Evolutionary conservation across 2,888 invertebrate species (phyloP), one percentile per base, ranked within the genome.

Genomic region (Rutpela maculata): DNA sequence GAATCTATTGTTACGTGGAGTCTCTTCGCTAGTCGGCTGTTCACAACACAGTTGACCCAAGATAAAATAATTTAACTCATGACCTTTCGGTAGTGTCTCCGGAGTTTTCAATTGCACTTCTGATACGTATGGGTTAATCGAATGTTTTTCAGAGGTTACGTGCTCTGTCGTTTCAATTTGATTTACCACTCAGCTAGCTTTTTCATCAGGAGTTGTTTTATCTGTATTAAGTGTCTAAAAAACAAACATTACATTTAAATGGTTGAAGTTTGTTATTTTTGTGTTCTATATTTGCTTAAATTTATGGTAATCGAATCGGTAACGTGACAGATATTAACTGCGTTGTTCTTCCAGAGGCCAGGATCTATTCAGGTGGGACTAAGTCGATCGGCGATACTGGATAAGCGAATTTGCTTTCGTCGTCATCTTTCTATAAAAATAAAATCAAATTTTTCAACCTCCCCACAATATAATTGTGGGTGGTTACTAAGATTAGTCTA

Each of bases 31-130:
- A 59, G 59, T 22, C 0, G 22, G 5, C 22, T 59, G 11, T 15
- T 7, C 19, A 19, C 50, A n/a, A n/a, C 50, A 22, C 59, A 59
- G 22, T 22, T 19, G 59, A 59, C 19, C 12, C 3, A 31, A 31
- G 35, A 31, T 62, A 31, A 62, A 62, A 62, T 35, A 31, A 62
- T 62, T 62, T 62, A 62, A 31, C n/a, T 59, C 31, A 35, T 62
- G 62, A 62, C 35, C 35, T 62, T 31, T 62, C 62, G n/a, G 31
- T 59, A 22, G 22, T 19, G 31, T 31, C 31, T 31, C 35, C 62
- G 17, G 31, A 62, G 31, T 31, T 62, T 62, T 62, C 62, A 62
- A 62, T 62, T 62, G 62, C 5, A 17, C 35, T 35, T 35, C 26
- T 31, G 31, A 35, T 31, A 62, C 17, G 62, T 62, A 26, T n/a